These are phyloP conservation scores for Dascyllus trimaculatus DNA, from an alignment of 2,113 vertebrate genomes.

Conservation along the genomic window DNA sequence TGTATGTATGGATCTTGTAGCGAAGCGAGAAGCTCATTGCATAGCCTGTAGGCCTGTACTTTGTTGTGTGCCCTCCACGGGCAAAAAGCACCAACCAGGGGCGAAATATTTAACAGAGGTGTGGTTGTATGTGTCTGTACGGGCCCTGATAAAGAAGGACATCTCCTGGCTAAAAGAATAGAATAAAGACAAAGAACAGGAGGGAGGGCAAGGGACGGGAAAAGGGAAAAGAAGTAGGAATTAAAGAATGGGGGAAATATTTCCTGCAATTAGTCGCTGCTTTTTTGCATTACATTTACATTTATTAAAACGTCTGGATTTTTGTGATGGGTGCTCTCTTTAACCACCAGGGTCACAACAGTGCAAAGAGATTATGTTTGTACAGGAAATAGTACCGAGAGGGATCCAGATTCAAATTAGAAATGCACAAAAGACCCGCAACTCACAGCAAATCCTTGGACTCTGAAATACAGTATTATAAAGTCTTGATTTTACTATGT, in stretches of 20 bases:
- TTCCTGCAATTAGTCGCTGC: conserved; percentile 1
- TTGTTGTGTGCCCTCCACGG: conserved; percentile 45
- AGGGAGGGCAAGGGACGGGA: background rate
- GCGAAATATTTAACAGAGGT: conserved; percentile 70
- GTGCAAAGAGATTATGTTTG: background rate
- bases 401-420: background rate
- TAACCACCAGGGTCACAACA: background rate
- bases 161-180: conserved; percentile 51
- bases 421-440: background rate
- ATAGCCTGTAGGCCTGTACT: conserved; percentile 45
- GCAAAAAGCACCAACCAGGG: conserved; percentile 53
- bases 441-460: too few species aligned
- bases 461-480: too few species aligned
- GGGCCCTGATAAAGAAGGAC: conserved; percentile 71
- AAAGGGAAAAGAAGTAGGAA: conserved; percentile 11
- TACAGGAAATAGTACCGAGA: too few species aligned
- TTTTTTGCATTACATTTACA: conserved; percentile 1
- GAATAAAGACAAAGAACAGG: conserved; percentile 43
- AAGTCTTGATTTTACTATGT: too few species aligned
- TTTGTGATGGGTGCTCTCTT: background rate
- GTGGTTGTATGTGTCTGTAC: conserved; percentile 72
- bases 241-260: conserved; percentile 9
- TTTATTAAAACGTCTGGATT: conserved; percentile 13
- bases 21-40: conserved; percentile 11
- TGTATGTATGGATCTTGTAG: conserved; percentile 21